These are phyloP conservation scores for Sturnus vulgaris DNA, from an alignment of 2,113 vertebrate genomes.

Conservation along the genomic window DNA sequence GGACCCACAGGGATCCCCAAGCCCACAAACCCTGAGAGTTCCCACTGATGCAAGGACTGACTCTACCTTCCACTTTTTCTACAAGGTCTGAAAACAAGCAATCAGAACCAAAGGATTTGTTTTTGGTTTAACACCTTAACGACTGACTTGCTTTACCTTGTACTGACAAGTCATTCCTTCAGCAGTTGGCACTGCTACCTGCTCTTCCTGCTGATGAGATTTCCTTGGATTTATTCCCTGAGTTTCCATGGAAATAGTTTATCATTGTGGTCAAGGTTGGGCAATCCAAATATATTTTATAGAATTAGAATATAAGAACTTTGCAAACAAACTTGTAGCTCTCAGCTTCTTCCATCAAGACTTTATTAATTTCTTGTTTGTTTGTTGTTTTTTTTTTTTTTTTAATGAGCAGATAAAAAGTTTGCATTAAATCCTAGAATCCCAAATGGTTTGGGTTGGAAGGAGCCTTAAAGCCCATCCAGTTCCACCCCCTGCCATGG, in stretches of 20 bases:
- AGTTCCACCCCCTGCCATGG: not conserved
- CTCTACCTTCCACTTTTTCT: not conserved
- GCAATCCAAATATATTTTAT: conserved; percentile 13
- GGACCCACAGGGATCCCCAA: not conserved
- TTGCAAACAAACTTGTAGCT: conserved; percentile 10
- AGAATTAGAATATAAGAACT: conserved; percentile 26
- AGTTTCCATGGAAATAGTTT: conserved; percentile 70
- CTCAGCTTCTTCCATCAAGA: not conserved
- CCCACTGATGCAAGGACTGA: not conserved
- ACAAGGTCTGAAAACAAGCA: not conserved
- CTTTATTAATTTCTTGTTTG: not conserved
- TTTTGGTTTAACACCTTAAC: not conserved
- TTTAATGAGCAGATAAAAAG: not conserved
- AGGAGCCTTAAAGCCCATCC: not conserved
- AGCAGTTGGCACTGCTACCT: not conserved
- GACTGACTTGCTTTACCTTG: not conserved
- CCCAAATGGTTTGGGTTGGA: not conserved
- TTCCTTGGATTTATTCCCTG: not conserved
- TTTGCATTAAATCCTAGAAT: not conserved
- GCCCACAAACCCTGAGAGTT: not conserved
- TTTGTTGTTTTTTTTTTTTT: not conserved
- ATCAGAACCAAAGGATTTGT: not conserved
- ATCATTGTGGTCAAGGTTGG: conserved; percentile 51
- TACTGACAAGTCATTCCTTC: not conserved
- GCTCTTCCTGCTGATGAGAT: not conserved